Percentiles rank a stretch among this genome's conserved stretches.
phyloP scores from a whole-genome alignment of 30 jellyfish, hydroid and myxozoan species.

The Sanderia malayensis region DNA sequence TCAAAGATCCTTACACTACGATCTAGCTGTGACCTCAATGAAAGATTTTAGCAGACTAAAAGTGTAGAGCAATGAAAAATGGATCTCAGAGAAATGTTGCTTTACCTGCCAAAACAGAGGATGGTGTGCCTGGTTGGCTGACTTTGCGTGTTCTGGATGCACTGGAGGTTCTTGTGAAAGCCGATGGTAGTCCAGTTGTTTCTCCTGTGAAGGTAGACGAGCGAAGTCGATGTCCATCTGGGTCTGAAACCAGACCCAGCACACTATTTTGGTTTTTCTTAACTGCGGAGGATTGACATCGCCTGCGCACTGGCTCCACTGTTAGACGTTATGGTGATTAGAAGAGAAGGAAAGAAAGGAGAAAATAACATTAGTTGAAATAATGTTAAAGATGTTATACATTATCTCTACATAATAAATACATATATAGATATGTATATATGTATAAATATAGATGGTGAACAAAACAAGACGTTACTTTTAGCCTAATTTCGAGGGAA shows the following conservation, averaged over 20 bases:
- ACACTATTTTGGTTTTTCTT: constrained; percentile 34
- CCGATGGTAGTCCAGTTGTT: constrained; percentile 91
- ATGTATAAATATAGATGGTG: no score
- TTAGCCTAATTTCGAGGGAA: no score
- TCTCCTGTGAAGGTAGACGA: constrained; percentile 84
- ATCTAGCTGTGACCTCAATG: no score
- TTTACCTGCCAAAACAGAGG: constrained; percentile 74
- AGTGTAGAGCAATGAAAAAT: no score
- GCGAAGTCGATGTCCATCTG: constrained; percentile 41
- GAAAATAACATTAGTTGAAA: constrained; percentile 24
- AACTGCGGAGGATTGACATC: constrained; percentile 65
- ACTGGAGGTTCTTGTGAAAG: constrained; percentile 32
- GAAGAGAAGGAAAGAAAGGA: constrained; percentile 20
- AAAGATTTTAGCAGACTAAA: no score
- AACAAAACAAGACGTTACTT: no score
- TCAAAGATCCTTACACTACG: no score
- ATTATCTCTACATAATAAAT: no score
- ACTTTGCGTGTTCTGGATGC: constrained; percentile 53
- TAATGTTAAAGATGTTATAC: background rate
- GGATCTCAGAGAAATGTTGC: no score
- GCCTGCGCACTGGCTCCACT: constrained; percentile 60
- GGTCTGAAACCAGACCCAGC: constrained; percentile 12
- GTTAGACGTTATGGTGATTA: constrained; percentile 49
- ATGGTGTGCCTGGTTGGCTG: constrained; percentile 57
- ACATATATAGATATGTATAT: no score